A percentile compares a stretch with the other conserved stretches of the same genome.
These are phyloP conservation scores for Ephialtes manifestator DNA, from an alignment of 2,888 invertebrate species.

Conservation along the genomic window DNA sequence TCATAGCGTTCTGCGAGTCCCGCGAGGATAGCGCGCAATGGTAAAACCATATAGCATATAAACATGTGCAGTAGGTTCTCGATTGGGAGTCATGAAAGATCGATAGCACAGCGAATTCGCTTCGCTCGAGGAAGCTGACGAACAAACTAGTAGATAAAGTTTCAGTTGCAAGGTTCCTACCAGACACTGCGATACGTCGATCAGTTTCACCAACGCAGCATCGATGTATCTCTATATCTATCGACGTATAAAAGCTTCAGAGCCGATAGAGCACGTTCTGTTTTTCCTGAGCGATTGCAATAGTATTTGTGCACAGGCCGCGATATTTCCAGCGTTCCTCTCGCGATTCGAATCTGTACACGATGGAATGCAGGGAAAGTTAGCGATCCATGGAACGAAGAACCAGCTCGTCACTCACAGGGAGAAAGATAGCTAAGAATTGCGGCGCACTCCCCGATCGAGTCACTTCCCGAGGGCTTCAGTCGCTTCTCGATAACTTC, in stretches of 20 bases:
- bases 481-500: conserved; percentile 32
- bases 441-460: not conserved
- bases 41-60: not conserved
- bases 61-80: not conserved
- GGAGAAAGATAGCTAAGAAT: conserved; percentile 3
- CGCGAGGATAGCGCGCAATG: not conserved
- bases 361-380: conserved; percentile 74
- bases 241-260: not conserved
- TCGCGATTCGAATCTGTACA: conserved; percentile 67
- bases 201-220: not conserved
- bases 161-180: not conserved
- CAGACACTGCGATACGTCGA: not conserved
- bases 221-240: not conserved
- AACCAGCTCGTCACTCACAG: conserved; percentile 26
- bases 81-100: conserved; percentile 11
- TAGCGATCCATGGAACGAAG: conserved; percentile 59
- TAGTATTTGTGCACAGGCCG: conserved; percentile 16
- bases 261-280: conserved; percentile 12
- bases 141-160: not conserved
- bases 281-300: conserved; percentile 32
- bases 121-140: not conserved
- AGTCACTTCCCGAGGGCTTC: conserved; percentile 21
- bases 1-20: conserved; percentile 22
- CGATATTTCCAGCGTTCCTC: conserved; percentile 63
- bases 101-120: not conserved